Percentiles rank a stretch among this genome's conserved stretches.
Evolutionary conservation across 2,888 invertebrate species (phyloP).

Genomic region (Amblyjoppa fuscipennis): DNA sequence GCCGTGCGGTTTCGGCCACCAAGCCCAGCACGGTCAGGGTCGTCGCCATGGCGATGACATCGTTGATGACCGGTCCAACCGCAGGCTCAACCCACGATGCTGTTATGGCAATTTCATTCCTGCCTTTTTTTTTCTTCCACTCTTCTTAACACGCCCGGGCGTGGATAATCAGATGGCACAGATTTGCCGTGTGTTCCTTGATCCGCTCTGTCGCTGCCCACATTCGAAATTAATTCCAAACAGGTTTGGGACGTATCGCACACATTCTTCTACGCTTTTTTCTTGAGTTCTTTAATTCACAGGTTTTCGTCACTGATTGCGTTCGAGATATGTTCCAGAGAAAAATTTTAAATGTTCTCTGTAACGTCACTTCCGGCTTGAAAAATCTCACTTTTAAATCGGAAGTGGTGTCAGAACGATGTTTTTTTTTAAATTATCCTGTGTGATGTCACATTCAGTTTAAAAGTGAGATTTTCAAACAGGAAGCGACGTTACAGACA

Average conservation of each 20-base stretch:
- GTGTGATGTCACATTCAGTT: too few species aligned
- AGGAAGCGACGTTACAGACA: too few species aligned
- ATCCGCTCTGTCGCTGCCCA: background rate
- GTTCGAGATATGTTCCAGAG: background rate
- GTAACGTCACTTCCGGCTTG: background rate
- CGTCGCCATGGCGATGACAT: conserved; percentile 31
- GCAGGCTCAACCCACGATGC: conserved; percentile 29
- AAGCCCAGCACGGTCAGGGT: conserved; percentile 47
- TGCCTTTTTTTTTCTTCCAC: background rate
- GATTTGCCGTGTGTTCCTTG: conserved; percentile 3
- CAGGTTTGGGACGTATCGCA: background rate
- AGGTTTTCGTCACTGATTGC: background rate
- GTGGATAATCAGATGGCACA: conserved; percentile 17
- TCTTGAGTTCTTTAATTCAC: background rate
- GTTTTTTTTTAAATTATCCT: too few species aligned
- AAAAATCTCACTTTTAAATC: background rate
- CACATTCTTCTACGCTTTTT: too few species aligned
- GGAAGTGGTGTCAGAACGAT: too few species aligned
- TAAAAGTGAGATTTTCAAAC: too few species aligned
- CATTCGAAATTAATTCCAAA: background rate
- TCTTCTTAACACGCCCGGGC: conserved; percentile 2
- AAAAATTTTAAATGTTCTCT: background rate
- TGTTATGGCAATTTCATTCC: conserved; percentile 4
- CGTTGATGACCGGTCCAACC: conserved; percentile 35
- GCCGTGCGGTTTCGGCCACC: conserved; percentile 16